phyloP scores from a whole-genome alignment of 1,140 invertebrate species.

The Sitodiplosis mosellana region DNA sequence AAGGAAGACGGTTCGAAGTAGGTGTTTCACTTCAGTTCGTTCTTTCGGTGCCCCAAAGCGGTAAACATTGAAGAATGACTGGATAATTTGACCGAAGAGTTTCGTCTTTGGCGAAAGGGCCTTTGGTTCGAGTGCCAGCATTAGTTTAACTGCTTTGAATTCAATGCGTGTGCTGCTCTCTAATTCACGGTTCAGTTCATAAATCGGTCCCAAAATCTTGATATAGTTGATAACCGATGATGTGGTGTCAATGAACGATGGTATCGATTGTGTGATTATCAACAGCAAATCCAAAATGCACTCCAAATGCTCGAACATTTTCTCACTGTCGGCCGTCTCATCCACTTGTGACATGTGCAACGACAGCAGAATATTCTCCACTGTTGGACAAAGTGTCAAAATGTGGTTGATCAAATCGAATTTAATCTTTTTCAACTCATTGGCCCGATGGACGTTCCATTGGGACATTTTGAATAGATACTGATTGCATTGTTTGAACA shows the following conservation, averaged over 20 bases:
- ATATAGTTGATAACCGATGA: constrained; percentile 20
- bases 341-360: constrained; percentile 12
- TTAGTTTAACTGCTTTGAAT: constrained; percentile 42
- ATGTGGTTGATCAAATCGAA: constrained; percentile 23
- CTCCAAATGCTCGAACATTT: constrained; percentile 17
- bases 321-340: constrained; percentile 2
- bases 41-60: constrained; percentile 24
- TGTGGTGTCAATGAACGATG: constrained; percentile 20
- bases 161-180: constrained; percentile 31
- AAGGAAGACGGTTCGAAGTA: constrained; percentile 33
- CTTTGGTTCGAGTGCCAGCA: constrained; percentile 34
- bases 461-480: constrained; percentile 13
- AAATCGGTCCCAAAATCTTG: constrained; percentile 16
- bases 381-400: constrained; percentile 16
- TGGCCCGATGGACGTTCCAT: constrained; percentile 12
- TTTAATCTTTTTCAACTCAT: constrained; percentile 17
- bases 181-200: constrained; percentile 10
- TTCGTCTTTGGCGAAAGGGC: constrained; percentile 33
- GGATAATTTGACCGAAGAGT: constrained; percentile 34
- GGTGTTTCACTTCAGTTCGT: constrained; percentile 15
- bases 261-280: constrained; percentile 19
- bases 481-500: constrained; percentile 22
- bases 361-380: constrained; percentile 16
- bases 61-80: constrained; percentile 30
- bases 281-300: constrained; percentile 16